Evolutionary conservation across 1,140 invertebrate species (phyloP), one percentile per base, ranked within the genome.

Genomic region (Pseudachorutes palmiensis): DNA sequence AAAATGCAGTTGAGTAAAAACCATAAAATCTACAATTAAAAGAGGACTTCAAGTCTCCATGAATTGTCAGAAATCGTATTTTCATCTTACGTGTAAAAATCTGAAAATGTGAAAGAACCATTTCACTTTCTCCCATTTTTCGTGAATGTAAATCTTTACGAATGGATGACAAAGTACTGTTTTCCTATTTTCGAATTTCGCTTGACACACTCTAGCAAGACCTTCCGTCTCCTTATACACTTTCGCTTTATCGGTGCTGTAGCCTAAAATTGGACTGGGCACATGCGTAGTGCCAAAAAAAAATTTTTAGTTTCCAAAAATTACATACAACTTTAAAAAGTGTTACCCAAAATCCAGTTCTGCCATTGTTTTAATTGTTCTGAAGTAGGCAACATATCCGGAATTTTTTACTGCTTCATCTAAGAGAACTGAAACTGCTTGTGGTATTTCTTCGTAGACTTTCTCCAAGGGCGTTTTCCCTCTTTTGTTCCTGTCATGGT

Each of bases 161-260:
- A 63, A 63, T 45, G 61, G 61, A 63, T 63, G 61, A 29, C 22
- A 28, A 24, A 63, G 41, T 24, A 63, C 33, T 3, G 24, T 28
- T 63, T 48, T 41, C 24, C 61, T 30, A 41, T 41, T 22, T 32
- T 5, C 32, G 22, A 41, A 63, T 48, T 48, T 48, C 19, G 61
- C 61, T 12, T 63, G 19, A n/a, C 41, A 32, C 5, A 63, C 31
- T 48, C 45, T 63, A 12, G 61, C 61, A 2, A 63, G 33, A 14
- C 45, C 61, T 63, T 63, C 61, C 24, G 41, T 63, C 28, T 63
- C 61, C 31, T 63, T 63, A 36, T 63, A 63, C 36, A 45, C 14
- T 24, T 48, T 63, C 2, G 41, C 2, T 24, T 41, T 63, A 5
- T 30, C 5, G 12, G 61, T 63, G 28, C 24, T 26, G 33, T n/a